Evolutionary conservation across 2,888 invertebrate species (phyloP), one percentile per base, ranked within the genome.

Genomic region (Dicroscelio sp.): DNA sequence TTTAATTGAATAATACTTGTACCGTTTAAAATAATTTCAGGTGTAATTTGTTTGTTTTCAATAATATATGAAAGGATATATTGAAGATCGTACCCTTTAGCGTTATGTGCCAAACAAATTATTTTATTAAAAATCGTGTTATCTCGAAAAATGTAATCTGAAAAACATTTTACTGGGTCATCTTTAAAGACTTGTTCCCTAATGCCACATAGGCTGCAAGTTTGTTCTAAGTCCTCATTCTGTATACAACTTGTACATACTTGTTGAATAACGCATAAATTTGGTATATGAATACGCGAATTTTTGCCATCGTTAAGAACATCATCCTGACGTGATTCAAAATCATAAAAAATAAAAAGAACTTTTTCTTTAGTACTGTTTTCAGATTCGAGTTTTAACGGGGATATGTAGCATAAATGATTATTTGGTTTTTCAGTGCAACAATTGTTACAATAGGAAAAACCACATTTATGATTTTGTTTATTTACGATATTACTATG

Each of bases 1-100:
- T 67, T 67, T 87, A 94, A 89, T 0, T 86, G 20, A 52, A 94
- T 90, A 23, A 93, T 88, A 69, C 92, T 93, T 14, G 91, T 86
- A 6, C 93, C 94, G 30, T 78, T 92, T 84, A 94, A 85, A 20
- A 94, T 69, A 0, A 31, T 12, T 4, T 14, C 23, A n/a, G 67
- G 67, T 12, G 38, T 23, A 10, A 10, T 4, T 12, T 35, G 14
- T 17, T 23, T n/a, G 1, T 67, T 67, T 20, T 67, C 67, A 5
- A 67, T 35, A 12, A 67, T 35, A 67, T 48, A 78, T 14, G 23
- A 65, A 10, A 85, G 63, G 30, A 90, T 76, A 75, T 55, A 86
- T 35, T 86, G 82, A 1, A n/a, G 43, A 20, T 82, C 90, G 43
- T 82, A 90, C 1, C 69, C n/a, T 17, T 75, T 63, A 0, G 82